Evolutionary conservation across 2,888 invertebrate species (phyloP).

Genomic region (Tenodera sinensis): DNA sequence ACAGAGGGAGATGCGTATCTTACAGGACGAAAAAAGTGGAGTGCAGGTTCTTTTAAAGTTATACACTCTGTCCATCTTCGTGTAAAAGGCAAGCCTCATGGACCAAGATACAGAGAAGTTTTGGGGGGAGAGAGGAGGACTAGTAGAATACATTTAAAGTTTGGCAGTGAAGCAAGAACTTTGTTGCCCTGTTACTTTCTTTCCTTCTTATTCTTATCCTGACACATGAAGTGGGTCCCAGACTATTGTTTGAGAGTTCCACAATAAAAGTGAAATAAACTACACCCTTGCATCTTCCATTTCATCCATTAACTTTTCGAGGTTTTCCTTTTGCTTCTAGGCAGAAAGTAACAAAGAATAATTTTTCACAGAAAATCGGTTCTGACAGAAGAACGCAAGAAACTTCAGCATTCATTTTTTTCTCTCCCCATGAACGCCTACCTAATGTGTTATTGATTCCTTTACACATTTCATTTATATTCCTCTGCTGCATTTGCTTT

Average conservation of each 20-base stretch:
- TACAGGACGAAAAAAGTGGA: neutral
- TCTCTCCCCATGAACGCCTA: too few relatives aligned
- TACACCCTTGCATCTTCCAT: neutral
- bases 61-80: neutral
- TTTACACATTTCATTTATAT: too few relatives aligned
- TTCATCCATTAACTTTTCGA: neutral
- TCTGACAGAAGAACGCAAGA: neutral
- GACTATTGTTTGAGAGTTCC: neutral
- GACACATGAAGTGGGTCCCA: neutral
- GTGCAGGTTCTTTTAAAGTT: neutral
- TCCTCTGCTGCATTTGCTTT: too few relatives aligned
- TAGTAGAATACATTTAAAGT: neutral
- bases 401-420: neutral
- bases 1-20: neutral
- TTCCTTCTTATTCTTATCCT: neutral
- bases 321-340: neutral
- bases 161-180: neutral
- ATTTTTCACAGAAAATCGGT: neutral
- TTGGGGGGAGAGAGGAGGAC: neutral
- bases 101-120: neutral
- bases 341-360: neutral
- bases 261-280: neutral
- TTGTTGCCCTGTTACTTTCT: neutral
- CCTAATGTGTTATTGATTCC: too few relatives aligned
- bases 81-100: neutral